Base-by-base conservation (phyloP, 1,140 invertebrate genomes). In the Drosophila pallidifrons region DNA sequence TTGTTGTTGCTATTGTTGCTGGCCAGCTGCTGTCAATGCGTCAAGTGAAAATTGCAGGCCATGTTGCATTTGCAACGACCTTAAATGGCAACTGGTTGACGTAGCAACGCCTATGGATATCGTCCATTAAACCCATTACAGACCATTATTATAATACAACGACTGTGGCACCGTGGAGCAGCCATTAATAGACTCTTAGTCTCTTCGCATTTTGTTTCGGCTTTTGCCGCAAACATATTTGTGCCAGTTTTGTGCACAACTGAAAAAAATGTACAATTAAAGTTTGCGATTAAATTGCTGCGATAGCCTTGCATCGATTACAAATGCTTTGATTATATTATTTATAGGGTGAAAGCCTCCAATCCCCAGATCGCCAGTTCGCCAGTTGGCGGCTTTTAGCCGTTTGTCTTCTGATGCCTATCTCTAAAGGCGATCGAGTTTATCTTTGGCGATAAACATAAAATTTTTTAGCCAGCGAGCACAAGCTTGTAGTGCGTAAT, bases 21-120 rank as follows among this genome's bases (percentile, higher is more conserved):
- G 51, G 32, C 54, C 32, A 64, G 35, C 83, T 78, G 70, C 82
- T 87, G 83, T 87, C 83, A 88, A 80, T 87, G 80, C 66, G 41
- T 75, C 82, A 79, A 79, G 83, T 88, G 83, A 82, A 87, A 87
- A 88, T 88, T 87, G 73, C 83, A 58, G 68, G 68, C 76, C 82
- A 86, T 65, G 82, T 86, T 70, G 64, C 47, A 54, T 59, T 54
- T 65, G 41, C 77, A 51, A 75, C 70, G 61, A 69, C 82, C 82
- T 83, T 87, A 87, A 88, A 88, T 69, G 81, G 80, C 80, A 59
- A 87, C 73, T 72, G 59, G 74, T 70, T 75, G 72, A 75, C 73
- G 74, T 30, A 16, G 72, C 72, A 81, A 82, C 85, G 85, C 83
- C 83, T 75, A 69, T 83, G 80, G 85, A 59, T 65, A 71, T 65